Evolutionary conservation across 2,797 vertebrate species (phyloP).

Genomic region (Rhinogobio ventralis): DNA sequence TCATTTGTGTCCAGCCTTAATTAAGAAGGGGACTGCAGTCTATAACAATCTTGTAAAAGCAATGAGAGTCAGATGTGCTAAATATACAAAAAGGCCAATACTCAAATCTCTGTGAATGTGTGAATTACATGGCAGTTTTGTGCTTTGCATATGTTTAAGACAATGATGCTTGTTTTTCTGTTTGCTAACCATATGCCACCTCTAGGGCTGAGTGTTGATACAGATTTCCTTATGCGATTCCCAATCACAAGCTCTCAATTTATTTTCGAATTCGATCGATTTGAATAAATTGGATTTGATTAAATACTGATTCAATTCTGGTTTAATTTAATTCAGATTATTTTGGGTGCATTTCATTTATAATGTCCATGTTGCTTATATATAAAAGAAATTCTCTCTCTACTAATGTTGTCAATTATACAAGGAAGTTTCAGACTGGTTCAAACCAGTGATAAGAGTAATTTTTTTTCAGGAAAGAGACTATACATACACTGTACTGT

Average conservation of each 20-base stretch:
- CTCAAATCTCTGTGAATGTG: constrained; percentile 42
- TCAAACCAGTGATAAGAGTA: background rate
- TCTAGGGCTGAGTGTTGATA: background rate
- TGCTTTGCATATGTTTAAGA: constrained; percentile 20
- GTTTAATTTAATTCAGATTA: background rate
- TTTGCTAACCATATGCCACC: background rate
- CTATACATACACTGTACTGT: background rate
- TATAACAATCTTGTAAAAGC: constrained; percentile 74
- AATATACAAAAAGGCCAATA: constrained; percentile 54
- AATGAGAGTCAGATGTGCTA: constrained; percentile 71
- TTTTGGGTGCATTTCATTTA: background rate
- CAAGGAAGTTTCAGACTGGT: background rate
- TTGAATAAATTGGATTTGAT: too few species aligned
- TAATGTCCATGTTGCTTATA: background rate
- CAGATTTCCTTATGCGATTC: background rate
- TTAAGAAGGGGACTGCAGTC: constrained; percentile 70
- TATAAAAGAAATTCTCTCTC: background rate
- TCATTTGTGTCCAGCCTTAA: constrained; percentile 74
- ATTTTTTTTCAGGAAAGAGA: background rate
- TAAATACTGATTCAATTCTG: background rate
- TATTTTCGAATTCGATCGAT: background rate
- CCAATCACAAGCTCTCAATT: background rate
- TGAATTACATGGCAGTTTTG: constrained; percentile 30
- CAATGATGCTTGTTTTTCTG: background rate
- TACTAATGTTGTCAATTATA: background rate